Evolutionary conservation across 2,797 vertebrate genomes (phyloP).

Genomic region (Ispidina lecontei): DNA sequence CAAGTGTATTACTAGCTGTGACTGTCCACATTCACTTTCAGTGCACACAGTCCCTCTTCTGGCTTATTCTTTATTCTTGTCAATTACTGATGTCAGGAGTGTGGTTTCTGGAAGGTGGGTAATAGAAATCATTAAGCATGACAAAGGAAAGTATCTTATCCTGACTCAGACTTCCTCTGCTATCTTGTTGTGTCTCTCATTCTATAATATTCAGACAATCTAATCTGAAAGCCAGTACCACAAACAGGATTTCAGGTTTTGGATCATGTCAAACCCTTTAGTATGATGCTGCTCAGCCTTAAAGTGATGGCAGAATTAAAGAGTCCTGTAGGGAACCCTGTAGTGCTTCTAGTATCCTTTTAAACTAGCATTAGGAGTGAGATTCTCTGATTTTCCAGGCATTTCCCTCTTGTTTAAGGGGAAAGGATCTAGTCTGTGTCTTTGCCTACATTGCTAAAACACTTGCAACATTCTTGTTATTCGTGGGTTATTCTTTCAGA

Average conservation of each 20-base stretch:
- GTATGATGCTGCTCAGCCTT: neutral
- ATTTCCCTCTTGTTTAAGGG: neutral
- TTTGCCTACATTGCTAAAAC: neutral
- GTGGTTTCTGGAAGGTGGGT: neutral
- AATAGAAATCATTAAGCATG: neutral
- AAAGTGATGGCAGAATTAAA: neutral
- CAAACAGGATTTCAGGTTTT: neutral
- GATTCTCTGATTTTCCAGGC: neutral
- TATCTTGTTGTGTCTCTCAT: neutral
- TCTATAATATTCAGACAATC: neutral
- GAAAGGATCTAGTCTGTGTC: neutral
- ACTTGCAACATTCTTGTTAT: neutral
- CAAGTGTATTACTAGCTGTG: neutral
- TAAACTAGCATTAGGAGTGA: neutral
- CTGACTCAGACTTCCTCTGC: neutral
- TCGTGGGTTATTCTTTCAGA: neutral
- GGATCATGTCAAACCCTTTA: neutral
- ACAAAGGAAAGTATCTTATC: neutral
- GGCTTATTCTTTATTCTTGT: constrained; percentile 34
- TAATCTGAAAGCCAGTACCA: neutral
- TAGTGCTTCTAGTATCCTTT: neutral
- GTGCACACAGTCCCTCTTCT: neutral
- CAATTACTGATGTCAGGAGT: constrained; percentile 1
- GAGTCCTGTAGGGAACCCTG: neutral
- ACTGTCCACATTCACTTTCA: constrained; percentile 13